phyloP scores from a whole-genome alignment of 1,140 invertebrate genomes.

The Eriosoma lanigerum region DNA sequence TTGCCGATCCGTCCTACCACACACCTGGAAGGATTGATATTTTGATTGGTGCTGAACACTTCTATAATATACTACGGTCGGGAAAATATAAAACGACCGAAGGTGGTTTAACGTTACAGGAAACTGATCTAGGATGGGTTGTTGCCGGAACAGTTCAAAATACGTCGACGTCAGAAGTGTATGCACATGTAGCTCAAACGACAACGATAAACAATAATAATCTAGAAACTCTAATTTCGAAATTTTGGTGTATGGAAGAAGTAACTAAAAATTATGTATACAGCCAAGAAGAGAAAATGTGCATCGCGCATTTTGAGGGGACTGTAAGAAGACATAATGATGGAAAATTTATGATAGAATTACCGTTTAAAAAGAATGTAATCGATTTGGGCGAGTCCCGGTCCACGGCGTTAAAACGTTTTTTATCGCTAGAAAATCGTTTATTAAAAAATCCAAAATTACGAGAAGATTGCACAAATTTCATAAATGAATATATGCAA shows the following conservation, averaged over 20 bases:
- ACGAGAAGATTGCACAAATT: background rate
- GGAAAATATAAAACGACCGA: background rate
- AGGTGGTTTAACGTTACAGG: background rate
- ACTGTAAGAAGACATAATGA: background rate
- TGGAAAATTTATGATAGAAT: background rate
- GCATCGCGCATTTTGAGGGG: background rate
- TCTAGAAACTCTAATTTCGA: background rate
- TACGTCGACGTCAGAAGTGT: background rate
- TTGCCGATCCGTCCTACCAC: background rate
- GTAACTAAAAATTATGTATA: background rate
- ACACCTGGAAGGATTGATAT: background rate
- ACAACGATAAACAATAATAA: background rate
- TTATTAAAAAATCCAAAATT: background rate
- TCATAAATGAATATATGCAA: conserved; percentile 1
- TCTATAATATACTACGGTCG: background rate
- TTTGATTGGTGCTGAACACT: background rate
- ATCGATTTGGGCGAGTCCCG: background rate
- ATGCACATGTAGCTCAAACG: background rate
- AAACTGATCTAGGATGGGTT: background rate
- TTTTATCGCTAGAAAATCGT: background rate
- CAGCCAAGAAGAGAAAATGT: background rate
- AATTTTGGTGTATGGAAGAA: conserved; percentile 8
- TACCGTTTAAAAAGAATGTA: background rate
- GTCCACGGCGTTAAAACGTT: background rate
- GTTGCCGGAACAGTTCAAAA: background rate